These are phyloP conservation scores for Bursaphelenchus okinawaensis DNA, from an alignment of 2,888 invertebrate species.

Conservation along the genomic window DNA sequence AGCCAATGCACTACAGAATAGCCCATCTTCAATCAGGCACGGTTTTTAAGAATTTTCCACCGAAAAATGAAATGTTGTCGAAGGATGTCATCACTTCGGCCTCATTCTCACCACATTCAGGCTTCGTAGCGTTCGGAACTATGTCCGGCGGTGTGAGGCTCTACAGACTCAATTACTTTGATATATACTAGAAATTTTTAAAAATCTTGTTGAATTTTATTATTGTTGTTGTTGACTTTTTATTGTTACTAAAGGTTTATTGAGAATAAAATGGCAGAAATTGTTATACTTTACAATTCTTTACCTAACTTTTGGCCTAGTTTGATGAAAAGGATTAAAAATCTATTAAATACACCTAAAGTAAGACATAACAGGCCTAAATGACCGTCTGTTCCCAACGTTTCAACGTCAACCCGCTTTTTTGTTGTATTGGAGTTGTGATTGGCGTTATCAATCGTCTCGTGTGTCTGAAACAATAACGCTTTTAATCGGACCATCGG, in stretches of 20 bases:
- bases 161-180: constrained; percentile 29
- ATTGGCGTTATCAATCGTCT: too few relatives aligned
- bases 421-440: too few relatives aligned
- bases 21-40: constrained; percentile 25
- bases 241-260: too few relatives aligned
- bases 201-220: background rate
- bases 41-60: constrained; percentile 36
- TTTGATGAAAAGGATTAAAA: too few relatives aligned
- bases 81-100: constrained; percentile 14
- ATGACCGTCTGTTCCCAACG: too few relatives aligned
- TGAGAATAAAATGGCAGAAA: too few relatives aligned
- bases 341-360: too few relatives aligned
- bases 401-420: too few relatives aligned
- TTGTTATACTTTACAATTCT: too few relatives aligned
- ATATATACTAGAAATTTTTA: constrained; percentile 18
- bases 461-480: background rate
- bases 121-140: constrained; percentile 31
- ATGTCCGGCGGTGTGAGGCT: constrained; percentile 20
- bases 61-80: constrained; percentile 28
- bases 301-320: too few relatives aligned
- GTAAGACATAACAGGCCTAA: too few relatives aligned
- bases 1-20: constrained; percentile 31
- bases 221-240: background rate
- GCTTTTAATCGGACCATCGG: background rate
- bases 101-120: constrained; percentile 32